Conservation (phyloP, 1,140 invertebrate genomes). For the Drosophila mayri region DNA sequence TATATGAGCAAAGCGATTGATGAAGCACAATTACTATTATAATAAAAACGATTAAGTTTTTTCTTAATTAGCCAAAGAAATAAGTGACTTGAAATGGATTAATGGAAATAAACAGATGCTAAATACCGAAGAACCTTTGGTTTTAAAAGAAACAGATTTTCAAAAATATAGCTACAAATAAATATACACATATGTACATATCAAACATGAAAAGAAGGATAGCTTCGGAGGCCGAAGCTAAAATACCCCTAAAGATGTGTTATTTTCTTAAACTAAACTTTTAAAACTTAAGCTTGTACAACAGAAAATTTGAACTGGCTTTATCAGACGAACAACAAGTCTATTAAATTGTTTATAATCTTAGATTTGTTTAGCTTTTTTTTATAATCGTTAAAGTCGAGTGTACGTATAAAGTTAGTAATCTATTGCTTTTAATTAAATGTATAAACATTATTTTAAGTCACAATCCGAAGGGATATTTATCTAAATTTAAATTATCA, state of each 20-base stretch:
- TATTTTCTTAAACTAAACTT: too few relatives aligned
- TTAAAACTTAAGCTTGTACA: too few relatives aligned
- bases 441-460: too few relatives aligned
- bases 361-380: too few relatives aligned
- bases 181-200: neutral
- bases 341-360: neutral
- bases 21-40: neutral
- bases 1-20: slow-evolving; percentile 6
- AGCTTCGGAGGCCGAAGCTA: neutral
- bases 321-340: neutral
- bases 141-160: neutral
- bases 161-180: neutral
- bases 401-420: neutral
- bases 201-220: neutral
- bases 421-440: too few relatives aligned
- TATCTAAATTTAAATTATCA: neutral
- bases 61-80: neutral
- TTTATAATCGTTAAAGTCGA: neutral
- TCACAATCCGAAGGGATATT: neutral
- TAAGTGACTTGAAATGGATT: neutral
- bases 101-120: neutral
- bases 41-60: neutral
- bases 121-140: neutral
- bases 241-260: neutral
- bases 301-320: neutral